Evolutionary conservation across 64 coral and sea anemone genomes (phyloP), one percentile per base, ranked within the genome.

Genomic region (Montipora sp.): DNA sequence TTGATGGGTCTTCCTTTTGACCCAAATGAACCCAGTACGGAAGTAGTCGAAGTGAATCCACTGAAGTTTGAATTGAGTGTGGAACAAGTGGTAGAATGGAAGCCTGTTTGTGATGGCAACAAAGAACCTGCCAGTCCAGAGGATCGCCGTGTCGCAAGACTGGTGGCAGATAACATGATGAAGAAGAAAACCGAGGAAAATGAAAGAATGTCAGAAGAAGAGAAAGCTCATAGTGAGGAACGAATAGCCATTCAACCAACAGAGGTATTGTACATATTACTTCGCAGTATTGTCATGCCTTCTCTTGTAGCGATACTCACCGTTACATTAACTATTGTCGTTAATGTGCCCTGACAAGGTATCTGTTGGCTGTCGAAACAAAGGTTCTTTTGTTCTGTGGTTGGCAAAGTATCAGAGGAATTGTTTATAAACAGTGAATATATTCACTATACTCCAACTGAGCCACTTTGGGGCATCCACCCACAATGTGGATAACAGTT

Each of bases 21-120:
- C 47, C 65, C 61, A 2, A 27, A 85, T 46, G 82, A 85, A 85
- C 82, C 82, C 44, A 85, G 82, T 45, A 85, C 82, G 5, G 82
- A 85, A 10, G 82, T 69, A 48, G 2, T 85, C 3, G 82, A 85
- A 10, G 43, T 85, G 16, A 85, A 85, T 51, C 20, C 82, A 49
- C 71, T 63, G 47, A 85, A 85, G 46, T 48, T 73, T 16, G 82
- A 85, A 18, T 46, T 85, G 16, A 85, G 7, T 71, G 47, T 71
- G 0, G 82, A 85, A 63, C 63, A 85, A 50, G 61, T 71, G 15
- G 65, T 85, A 4, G 65, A 85, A 7, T 85, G 82, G 82, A 85
- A 71, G 16, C 63, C 82, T 21, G 59, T 71, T 13, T 7, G 3
- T 71, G n/a, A 51, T 23, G 65, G 47, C 8, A 59, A 24, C 8